Evolutionary conservation across 2,113 vertebrate genomes (phyloP).

Genomic region (Stercorarius parasiticus): DNA sequence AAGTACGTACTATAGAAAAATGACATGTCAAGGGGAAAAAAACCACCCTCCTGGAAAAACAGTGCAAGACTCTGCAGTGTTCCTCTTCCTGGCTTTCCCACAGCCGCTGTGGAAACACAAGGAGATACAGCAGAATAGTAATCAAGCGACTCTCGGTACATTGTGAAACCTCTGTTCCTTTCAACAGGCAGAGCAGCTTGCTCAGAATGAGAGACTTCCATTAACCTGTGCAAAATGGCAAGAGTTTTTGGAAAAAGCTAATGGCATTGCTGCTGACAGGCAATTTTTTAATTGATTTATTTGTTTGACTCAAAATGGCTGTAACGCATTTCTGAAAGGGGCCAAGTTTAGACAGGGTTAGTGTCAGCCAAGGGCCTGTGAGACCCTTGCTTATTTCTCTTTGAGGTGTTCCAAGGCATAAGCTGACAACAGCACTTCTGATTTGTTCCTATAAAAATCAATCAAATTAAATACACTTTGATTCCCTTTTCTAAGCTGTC

Average conservation of each 20-base stretch:
- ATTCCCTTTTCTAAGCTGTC: neutral
- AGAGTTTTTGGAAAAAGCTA: neutral
- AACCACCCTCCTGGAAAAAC: neutral
- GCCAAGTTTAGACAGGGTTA: slow-evolving; percentile 17
- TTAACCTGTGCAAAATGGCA: neutral
- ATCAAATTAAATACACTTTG: neutral
- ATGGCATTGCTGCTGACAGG: neutral
- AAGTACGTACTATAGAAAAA: neutral
- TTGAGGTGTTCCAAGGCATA: neutral
- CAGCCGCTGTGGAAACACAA: neutral
- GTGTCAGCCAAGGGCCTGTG: slow-evolving; percentile 31
- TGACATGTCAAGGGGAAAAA: neutral
- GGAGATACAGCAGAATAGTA: neutral
- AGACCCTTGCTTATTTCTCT: slow-evolving; percentile 33
- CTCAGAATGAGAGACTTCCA: neutral
- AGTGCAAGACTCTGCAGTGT: neutral
- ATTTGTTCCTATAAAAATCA: slow-evolving; percentile 24
- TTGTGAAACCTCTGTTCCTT: neutral
- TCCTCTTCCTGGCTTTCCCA: slow-evolving; percentile 6
- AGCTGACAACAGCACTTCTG: neutral
- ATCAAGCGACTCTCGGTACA: neutral
- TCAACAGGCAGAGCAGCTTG: neutral
- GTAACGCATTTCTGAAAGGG: neutral
- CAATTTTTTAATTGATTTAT: neutral
- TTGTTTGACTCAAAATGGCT: slow-evolving; percentile 9